A percentile compares a stretch with the other conserved stretches of the same genome.
Evolutionary conservation across 1,140 invertebrate genomes (phyloP).

Genomic region (Bombus sibiricus): DNA sequence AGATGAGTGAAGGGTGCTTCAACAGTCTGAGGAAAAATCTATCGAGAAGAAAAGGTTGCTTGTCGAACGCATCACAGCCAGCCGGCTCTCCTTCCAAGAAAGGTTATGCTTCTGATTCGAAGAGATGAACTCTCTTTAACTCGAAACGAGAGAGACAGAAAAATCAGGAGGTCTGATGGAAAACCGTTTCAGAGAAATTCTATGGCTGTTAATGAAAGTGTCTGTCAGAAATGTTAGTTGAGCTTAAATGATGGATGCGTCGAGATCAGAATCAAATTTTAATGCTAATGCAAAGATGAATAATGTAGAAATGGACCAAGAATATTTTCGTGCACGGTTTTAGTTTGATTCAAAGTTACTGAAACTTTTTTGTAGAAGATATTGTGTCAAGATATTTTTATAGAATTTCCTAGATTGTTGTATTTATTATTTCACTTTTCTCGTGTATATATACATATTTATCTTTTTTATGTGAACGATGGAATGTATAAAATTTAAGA

Average conservation of each 20-base stretch:
- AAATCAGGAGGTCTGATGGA: background rate
- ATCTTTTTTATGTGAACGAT: too few relatives aligned
- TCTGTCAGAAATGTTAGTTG: background rate
- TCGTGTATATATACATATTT: too few relatives aligned
- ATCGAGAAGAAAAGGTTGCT: conserved; percentile 1
- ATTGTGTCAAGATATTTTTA: too few relatives aligned
- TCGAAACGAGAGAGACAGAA: background rate
- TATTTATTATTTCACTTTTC: too few relatives aligned
- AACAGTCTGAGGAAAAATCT: conserved; percentile 34
- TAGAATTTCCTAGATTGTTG: background rate
- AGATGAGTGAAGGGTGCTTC: conserved; percentile 49
- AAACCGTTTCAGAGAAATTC: background rate
- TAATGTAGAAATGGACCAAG: background rate
- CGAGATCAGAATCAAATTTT: background rate
- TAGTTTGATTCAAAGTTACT: background rate
- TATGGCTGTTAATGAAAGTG: background rate
- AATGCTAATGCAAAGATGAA: background rate
- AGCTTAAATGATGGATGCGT: background rate
- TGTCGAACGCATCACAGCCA: conserved; percentile 22
- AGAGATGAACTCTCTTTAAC: background rate
- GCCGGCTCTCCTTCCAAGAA: background rate
- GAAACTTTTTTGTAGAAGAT: background rate
- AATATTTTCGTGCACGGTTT: background rate
- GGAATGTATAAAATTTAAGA: too few relatives aligned
- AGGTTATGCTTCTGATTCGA: conserved; percentile 20